These are phyloP conservation scores for Botia almorhae DNA, from an alignment of 2,797 vertebrate genomes.

Conservation along the genomic window DNA sequence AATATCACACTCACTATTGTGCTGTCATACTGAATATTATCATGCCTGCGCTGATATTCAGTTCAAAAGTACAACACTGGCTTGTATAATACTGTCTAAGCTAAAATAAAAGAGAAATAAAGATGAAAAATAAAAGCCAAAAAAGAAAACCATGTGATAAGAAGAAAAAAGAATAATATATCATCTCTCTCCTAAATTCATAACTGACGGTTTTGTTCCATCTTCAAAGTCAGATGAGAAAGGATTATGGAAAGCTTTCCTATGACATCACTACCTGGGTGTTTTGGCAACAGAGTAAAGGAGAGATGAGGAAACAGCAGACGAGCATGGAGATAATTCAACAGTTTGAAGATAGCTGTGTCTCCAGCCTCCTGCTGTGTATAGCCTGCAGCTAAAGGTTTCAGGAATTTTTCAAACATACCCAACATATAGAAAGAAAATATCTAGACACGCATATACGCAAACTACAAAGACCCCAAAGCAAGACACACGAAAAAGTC, in stretches of 20 bases:
- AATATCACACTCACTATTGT: too few species aligned
- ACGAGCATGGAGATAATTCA: conserved; percentile 31
- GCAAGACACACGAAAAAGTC: conserved; percentile 43
- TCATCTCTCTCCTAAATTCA: conserved; percentile 24
- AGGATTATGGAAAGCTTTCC: conserved; percentile 37
- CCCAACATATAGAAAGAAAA: background rate
- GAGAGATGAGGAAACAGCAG: conserved; percentile 39
- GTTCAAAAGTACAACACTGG: background rate
- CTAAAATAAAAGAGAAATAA: background rate
- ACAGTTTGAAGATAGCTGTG: conserved; percentile 45
- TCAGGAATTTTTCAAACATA: conserved; percentile 26
- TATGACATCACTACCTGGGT: conserved; percentile 51
- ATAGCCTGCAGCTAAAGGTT: conserved; percentile 25
- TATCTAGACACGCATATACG: conserved; percentile 4
- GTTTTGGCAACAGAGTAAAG: conserved; percentile 60
- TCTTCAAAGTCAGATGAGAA: conserved; percentile 50
- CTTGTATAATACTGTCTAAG: background rate
- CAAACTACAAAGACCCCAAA: background rate
- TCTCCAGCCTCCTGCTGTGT: conserved; percentile 30
- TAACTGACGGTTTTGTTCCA: conserved; percentile 46
- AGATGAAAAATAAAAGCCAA: background rate
- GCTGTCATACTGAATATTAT: too few species aligned
- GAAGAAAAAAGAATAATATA: background rate
- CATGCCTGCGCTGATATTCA: too few species aligned
- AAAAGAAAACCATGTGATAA: conserved; percentile 1